Evolutionary conservation across 2,888 invertebrate genomes (phyloP).

Genomic region (Euproctis similis): DNA sequence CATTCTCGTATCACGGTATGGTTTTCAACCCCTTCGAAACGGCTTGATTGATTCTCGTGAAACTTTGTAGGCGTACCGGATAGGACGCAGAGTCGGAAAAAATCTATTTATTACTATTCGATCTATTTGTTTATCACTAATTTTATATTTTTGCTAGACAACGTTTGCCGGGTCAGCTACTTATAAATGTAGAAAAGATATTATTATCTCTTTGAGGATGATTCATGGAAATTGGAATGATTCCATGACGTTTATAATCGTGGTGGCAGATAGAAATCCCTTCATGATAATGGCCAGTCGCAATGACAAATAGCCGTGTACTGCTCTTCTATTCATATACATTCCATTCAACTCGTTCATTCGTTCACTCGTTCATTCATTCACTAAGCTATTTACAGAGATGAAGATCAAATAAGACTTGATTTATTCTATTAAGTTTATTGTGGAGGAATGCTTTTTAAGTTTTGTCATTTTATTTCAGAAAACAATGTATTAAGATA

Average conservation of each 20-base stretch:
- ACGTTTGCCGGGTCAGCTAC: too few relatives aligned
- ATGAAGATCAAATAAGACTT: conserved; percentile 26
- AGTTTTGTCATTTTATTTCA: conserved; percentile 1
- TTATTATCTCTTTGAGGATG: conserved; percentile 1
- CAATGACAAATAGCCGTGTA: conserved; percentile 53
- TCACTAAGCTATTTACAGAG: conserved; percentile 32
- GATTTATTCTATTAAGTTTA: conserved; percentile 22
- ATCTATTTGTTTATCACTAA: too few relatives aligned
- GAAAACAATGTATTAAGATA: neutral
- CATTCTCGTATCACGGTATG: too few relatives aligned
- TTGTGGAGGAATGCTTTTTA: conserved; percentile 21
- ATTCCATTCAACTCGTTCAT: conserved; percentile 41
- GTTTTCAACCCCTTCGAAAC: too few relatives aligned
- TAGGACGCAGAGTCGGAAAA: too few relatives aligned
- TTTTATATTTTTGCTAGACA: too few relatives aligned
- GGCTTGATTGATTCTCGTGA: too few relatives aligned
- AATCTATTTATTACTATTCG: too few relatives aligned
- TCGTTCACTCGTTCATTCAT: conserved; percentile 32
- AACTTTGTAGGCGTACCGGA: too few relatives aligned
- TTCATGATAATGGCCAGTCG: conserved; percentile 58
- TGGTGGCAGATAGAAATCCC: conserved; percentile 53
- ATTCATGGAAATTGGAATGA: conserved; percentile 18
- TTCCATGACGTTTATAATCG: conserved; percentile 32
- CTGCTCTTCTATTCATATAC: conserved; percentile 51
- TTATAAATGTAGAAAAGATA: too few relatives aligned